These are phyloP conservation scores for Megamerina dolium DNA, from an alignment of 2,888 invertebrate species.

Conservation along the genomic window DNA sequence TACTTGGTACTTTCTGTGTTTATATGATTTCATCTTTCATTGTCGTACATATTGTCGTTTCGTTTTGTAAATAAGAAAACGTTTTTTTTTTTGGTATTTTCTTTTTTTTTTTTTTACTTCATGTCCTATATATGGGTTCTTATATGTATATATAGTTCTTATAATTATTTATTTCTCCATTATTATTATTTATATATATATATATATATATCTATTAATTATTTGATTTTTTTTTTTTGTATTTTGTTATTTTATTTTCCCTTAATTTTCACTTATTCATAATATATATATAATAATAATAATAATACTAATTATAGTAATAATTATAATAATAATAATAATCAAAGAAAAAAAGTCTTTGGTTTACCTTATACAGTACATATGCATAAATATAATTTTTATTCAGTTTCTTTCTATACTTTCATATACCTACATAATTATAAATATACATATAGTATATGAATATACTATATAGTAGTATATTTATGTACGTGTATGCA, in stretches of 20 bases:
- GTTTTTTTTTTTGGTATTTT: too few relatives aligned
- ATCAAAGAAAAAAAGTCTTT: slow-evolving; percentile 48
- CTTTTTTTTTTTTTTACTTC: too few relatives aligned
- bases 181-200: slow-evolving; percentile 14
- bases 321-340: too few relatives aligned
- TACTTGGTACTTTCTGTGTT: too few relatives aligned
- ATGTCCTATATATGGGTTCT: too few relatives aligned
- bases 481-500: slow-evolving; percentile 2
- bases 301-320: too few relatives aligned
- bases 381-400: slow-evolving; percentile 31
- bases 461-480: background rate
- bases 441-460: slow-evolving; percentile 3
- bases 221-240: slow-evolving; percentile 15
- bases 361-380: slow-evolving; percentile 45
- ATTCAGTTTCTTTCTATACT: slow-evolving; percentile 16
- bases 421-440: slow-evolving; percentile 13
- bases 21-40: too few relatives aligned
- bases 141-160: too few relatives aligned
- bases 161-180: slow-evolving; percentile 2
- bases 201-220: slow-evolving; percentile 17
- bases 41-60: too few relatives aligned
- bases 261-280: slow-evolving; percentile 18
- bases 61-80: too few relatives aligned
- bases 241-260: slow-evolving; percentile 20
- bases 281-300: slow-evolving; percentile 26